Conservation (phyloP, 2,113 vertebrate genomes). For the Callocephalon fimbriatum region DNA sequence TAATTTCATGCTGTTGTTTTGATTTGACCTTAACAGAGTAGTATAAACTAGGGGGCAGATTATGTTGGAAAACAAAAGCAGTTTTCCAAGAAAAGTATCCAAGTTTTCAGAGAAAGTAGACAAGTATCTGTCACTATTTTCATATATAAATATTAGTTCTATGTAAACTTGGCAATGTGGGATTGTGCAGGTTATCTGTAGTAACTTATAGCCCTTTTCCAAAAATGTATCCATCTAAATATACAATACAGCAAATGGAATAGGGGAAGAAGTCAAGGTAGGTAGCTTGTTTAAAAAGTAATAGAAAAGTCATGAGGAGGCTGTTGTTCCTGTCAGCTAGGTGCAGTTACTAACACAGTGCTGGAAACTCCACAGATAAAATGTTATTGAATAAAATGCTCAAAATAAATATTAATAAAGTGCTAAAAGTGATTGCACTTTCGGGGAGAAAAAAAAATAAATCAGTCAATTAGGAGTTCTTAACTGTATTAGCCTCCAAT, state of each 20-base stretch:
- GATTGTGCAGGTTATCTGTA: neutral
- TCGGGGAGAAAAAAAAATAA: neutral
- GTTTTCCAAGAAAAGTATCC: neutral
- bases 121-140: neutral
- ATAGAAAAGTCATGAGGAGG: neutral
- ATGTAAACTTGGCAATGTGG: neutral
- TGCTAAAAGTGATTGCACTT: neutral
- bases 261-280: neutral
- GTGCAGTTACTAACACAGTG: neutral
- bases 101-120: neutral
- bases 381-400: neutral
- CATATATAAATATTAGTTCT: neutral
- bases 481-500: neutral
- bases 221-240: neutral
- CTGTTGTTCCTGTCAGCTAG: neutral
- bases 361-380: neutral
- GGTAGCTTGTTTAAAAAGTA: neutral
- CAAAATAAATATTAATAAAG: neutral
- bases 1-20: neutral
- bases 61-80: neutral
- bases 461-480: neutral
- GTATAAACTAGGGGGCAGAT: neutral
- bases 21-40: neutral
- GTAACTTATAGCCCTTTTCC: neutral
- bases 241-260: neutral